A percentile compares a stretch with the other conserved stretches of the same genome.
These are phyloP conservation scores for Felis catus DNA, from an alignment of 2,113 vertebrate genomes.

Conservation along the genomic window F.catus_Fca126_mat1.0 CM031428.1:66634001-66634500, in stretches of 20 bases:
- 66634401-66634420: slow-evolving; percentile 60
- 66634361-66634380: slow-evolving; percentile 72
- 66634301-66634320: background rate
- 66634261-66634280: background rate
- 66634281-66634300: background rate
- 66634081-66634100: background rate
- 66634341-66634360: slow-evolving; percentile 49
- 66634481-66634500: slow-evolving; percentile 44
- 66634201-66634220: too few relatives aligned
- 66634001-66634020: background rate
- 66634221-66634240: background rate
- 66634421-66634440: slow-evolving; percentile 25
- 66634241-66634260: background rate
- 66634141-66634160: background rate
- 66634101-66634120: background rate
- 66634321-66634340: slow-evolving; percentile 63
- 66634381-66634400: slow-evolving; percentile 53
- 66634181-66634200: rapidly evolving
- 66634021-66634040: background rate
- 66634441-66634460: background rate
- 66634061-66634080: background rate
- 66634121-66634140: background rate
- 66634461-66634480: background rate
- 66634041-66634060: background rate
- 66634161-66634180: background rate